phyloP scores from a whole-genome alignment of 2,113 vertebrate species.

The Bolborhynchus lineola region DNA sequence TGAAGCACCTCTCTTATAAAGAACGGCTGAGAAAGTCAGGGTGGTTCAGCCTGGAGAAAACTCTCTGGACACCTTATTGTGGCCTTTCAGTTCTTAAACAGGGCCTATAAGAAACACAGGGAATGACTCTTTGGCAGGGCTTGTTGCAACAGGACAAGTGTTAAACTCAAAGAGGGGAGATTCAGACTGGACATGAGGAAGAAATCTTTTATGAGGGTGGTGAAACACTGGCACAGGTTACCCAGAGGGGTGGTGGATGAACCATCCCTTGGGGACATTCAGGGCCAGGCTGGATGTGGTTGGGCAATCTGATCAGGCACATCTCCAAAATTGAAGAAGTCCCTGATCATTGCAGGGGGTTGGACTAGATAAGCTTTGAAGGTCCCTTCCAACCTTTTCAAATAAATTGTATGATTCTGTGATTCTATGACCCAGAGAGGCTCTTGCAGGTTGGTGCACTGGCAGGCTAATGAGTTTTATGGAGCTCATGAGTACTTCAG shows the following conservation, averaged over 20 bases:
- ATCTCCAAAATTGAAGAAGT: neutral
- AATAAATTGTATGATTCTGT: neutral
- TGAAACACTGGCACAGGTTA: neutral
- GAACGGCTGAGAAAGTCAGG: neutral
- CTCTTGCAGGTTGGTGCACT: no score
- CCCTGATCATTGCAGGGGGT: neutral
- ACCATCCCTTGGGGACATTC: neutral
- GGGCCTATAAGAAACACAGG: neutral
- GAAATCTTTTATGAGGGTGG: neutral
- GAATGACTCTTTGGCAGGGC: neutral
- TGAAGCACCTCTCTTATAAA: neutral
- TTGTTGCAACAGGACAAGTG: neutral
- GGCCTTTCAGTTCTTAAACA: neutral
- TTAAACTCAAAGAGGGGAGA: neutral
- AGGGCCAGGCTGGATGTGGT: neutral
- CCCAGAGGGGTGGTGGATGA: neutral
- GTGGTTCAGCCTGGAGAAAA: neutral
- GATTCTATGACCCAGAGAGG: neutral
- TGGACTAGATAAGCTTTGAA: neutral
- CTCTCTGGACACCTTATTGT: neutral
- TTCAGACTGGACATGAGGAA: neutral
- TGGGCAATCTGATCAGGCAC: neutral
- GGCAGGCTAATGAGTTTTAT: neutral
- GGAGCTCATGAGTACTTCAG: neutral
- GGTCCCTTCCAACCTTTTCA: neutral